Percentiles rank a stretch among this genome's conserved stretches.
Evolutionary conservation across 2,888 invertebrate genomes (phyloP).

Genomic region (Andrena haemorrhoa): DNA sequence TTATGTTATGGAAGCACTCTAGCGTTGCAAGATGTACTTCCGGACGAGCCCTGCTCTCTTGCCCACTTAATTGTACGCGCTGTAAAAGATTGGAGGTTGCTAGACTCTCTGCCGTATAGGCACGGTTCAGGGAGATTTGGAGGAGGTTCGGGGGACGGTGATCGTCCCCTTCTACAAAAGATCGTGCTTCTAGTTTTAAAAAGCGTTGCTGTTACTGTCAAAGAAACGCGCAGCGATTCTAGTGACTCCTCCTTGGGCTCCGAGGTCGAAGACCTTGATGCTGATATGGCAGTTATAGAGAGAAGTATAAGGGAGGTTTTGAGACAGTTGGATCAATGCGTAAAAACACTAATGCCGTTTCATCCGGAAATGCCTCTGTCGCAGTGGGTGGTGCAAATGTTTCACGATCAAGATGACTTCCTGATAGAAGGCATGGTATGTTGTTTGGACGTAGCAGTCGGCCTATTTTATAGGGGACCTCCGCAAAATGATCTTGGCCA

Average conservation of each 20-base stretch:
- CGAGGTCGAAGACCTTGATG: conserved; percentile 93
- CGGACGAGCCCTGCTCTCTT: conserved; percentile 94
- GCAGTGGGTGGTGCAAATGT: conserved; percentile 94
- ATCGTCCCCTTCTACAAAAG: conserved; percentile 91
- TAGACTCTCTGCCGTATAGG: conserved; percentile 86
- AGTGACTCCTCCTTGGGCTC: conserved; percentile 94
- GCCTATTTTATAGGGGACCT: conserved; percentile 93
- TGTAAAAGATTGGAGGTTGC: conserved; percentile 93
- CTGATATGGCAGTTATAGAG: conserved; percentile 95
- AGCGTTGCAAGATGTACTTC: conserved; percentile 94
- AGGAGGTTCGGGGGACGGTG: conserved; percentile 85
- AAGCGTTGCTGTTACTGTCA: conserved; percentile 95
- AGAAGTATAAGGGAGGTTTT: conserved; percentile 93
- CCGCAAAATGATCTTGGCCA: conserved; percentile 92
- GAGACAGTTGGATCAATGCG: conserved; percentile 92
- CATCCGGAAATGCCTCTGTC: conserved; percentile 95
- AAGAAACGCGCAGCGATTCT: conserved; percentile 95
- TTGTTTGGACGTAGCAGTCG: conserved; percentile 94
- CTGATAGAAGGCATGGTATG: conserved; percentile 97
- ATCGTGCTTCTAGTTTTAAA: conserved; percentile 95
- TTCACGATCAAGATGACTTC: conserved; percentile 96
- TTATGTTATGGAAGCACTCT: conserved; percentile 96
- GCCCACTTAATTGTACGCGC: conserved; percentile 94
- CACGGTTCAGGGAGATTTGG: conserved; percentile 86
- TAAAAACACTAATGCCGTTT: conserved; percentile 92